Evolutionary conservation across 2,797 vertebrate genomes (phyloP).

Genomic region (Clarias fuscus): DNA sequence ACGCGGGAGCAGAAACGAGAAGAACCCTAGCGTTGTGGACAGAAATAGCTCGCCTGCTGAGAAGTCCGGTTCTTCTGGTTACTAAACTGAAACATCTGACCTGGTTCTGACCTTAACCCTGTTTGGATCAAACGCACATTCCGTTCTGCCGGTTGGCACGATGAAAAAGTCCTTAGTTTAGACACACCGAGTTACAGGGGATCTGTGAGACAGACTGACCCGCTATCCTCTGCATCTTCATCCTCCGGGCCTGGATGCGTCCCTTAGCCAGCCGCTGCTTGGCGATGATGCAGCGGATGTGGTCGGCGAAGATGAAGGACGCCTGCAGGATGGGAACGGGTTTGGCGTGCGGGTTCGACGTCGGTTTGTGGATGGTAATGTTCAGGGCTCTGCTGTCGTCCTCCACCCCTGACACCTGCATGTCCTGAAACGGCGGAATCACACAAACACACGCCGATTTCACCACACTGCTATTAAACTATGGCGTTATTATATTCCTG

Average conservation of each 20-base stretch:
- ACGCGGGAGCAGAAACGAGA: background rate
- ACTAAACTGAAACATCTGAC: background rate
- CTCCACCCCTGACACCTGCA: constrained; percentile 97
- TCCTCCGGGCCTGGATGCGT: constrained; percentile 93
- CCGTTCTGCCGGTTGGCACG: background rate
- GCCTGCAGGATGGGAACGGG: constrained; percentile 98
- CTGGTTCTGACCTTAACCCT: background rate
- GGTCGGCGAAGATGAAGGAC: constrained; percentile 94
- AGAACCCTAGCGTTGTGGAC: background rate
- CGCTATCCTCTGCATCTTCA: constrained; percentile 98
- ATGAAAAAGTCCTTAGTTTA: background rate
- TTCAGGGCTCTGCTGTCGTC: constrained; percentile 95
- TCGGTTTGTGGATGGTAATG: constrained; percentile 94
- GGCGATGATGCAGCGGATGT: constrained; percentile 98
- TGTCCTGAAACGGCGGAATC: constrained; percentile 78
- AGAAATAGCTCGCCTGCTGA: background rate
- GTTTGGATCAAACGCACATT: background rate
- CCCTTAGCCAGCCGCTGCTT: constrained; percentile 97
- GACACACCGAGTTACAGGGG: background rate
- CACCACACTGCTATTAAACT: background rate
- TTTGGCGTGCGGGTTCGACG: constrained; percentile 94
- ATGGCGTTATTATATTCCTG: too few relatives aligned
- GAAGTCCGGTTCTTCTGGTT: background rate
- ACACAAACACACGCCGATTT: background rate
- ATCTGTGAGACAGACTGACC: constrained; percentile 71